phyloP scores from a whole-genome alignment of 2,888 invertebrate genomes.

The Drosophila niveifrons region DNA sequence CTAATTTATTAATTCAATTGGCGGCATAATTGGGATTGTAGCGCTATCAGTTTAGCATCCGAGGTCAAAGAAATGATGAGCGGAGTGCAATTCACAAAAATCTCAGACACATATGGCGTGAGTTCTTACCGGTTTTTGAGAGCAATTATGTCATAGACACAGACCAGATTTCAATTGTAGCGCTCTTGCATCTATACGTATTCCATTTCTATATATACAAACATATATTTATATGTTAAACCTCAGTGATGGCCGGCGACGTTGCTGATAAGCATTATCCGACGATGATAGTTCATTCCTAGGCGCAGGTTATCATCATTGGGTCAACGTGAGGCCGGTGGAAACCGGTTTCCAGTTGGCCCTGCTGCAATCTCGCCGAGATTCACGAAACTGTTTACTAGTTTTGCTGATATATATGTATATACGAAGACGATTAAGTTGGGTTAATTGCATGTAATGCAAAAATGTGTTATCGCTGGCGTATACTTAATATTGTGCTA shows the following conservation, averaged over 20 bases:
- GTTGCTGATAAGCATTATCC: constrained; percentile 58
- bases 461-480: constrained; percentile 2
- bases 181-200: constrained; percentile 15
- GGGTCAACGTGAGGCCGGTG: constrained; percentile 52
- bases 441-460: constrained; percentile 18
- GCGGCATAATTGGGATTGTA: constrained; percentile 31
- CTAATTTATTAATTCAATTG: constrained; percentile 59
- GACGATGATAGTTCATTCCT: constrained; percentile 60
- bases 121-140: constrained; percentile 41
- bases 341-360: constrained; percentile 52
- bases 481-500: not conserved
- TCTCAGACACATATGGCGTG: constrained; percentile 49
- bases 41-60: constrained; percentile 3
- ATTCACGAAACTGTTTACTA: constrained; percentile 63
- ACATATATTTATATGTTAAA: constrained; percentile 5
- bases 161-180: constrained; percentile 43
- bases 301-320: constrained; percentile 61
- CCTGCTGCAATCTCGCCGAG: constrained; percentile 45
- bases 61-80: constrained; percentile 23
- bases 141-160: constrained; percentile 57
- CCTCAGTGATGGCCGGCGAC: constrained; percentile 19
- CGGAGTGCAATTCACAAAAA: not conserved
- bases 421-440: not conserved
- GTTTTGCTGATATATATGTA: constrained; percentile 21
- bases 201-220: constrained; percentile 12